phyloP scores from a whole-genome alignment of 2,113 vertebrate species.

The Forbesichthys papilliferus region DNA sequence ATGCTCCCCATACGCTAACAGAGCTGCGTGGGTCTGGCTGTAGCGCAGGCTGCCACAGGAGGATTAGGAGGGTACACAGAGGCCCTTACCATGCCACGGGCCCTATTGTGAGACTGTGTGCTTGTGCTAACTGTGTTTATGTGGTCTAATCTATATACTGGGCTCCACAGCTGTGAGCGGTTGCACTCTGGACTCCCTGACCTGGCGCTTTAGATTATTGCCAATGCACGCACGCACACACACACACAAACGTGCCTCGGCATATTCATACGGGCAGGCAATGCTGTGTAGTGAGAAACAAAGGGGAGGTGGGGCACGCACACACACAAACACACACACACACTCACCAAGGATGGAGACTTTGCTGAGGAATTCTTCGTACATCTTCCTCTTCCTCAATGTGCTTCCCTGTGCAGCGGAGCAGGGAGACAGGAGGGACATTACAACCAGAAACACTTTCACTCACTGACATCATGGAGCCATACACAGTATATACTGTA shows the following conservation, averaged over 20 bases:
- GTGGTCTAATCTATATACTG: slow-evolving; percentile 52
- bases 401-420: slow-evolving; percentile 86
- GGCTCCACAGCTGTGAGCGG: slow-evolving; percentile 30
- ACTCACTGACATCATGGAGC: neutral
- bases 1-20: slow-evolving; percentile 7
- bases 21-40: slow-evolving; percentile 53
- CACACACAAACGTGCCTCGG: neutral
- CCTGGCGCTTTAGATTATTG: slow-evolving; percentile 2
- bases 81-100: slow-evolving; percentile 35
- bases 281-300: neutral
- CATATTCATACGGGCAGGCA: neutral
- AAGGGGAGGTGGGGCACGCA: neutral
- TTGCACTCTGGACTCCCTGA: slow-evolving; percentile 53
- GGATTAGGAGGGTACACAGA: slow-evolving; percentile 59
- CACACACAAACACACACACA: neutral
- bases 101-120: slow-evolving; percentile 45
- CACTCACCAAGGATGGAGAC: slow-evolving; percentile 95
- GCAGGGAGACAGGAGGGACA: slow-evolving; percentile 20
- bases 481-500: neutral
- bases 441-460: neutral
- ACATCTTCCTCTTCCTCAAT: slow-evolving; percentile 95
- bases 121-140: slow-evolving; percentile 46
- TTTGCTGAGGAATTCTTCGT: slow-evolving; percentile 96
- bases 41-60: slow-evolving; percentile 34
- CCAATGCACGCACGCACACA: slow-evolving; percentile 5